Evolutionary conservation across 1,140 invertebrate species (phyloP), one percentile per base, ranked within the genome.

Genomic region (Drosophila sechellia): DNA sequence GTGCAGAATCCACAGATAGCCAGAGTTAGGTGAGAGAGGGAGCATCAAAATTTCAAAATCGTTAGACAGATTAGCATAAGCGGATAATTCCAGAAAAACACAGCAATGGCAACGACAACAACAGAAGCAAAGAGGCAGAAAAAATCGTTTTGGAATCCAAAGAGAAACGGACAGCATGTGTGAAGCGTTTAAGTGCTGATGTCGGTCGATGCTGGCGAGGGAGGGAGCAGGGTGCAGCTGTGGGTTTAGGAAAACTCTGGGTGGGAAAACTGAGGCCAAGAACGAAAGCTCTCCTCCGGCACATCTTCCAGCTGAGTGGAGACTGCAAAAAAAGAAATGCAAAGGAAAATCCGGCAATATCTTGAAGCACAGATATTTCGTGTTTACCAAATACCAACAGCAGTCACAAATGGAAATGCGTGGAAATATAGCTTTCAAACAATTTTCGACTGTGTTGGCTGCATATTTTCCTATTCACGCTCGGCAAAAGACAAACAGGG

Each of bases 31-130:
- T 58, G 45, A 76, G 53, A 25, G 20, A n/a, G 57, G 35, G 39
- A 74, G 66, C 75, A 68, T 77, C 68, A 81, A 74, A 83, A 79
- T 79, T 71, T 80, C 49, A 52, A 77, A 89, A 89, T 84, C 80
- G 84, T 89, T 77, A 89, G 80, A 84, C 60, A 84, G 84, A 89
- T 89, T 87, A 87, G 84, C 84, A 89, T 89, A 89, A 89, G 84
- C 84, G 85, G 85, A 89, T 90, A 89, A 89, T 89, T 79, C 72
- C 42, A 63, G 49, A 66, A 56, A 74, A 49, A 45, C 52, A 57
- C 49, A 74, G 58, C 59, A 56, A 20, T 49, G 45, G 59, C 53
- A 48, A 48, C 20, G 54, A 34, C 53, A 72, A 46, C 58, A 64
- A 56, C 50, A 46, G 58, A 59, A 73, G 65, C 54, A 46, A 35